Base-by-base conservation (phyloP, 2,888 invertebrate species). In the Eupithecia vulgata region DNA sequence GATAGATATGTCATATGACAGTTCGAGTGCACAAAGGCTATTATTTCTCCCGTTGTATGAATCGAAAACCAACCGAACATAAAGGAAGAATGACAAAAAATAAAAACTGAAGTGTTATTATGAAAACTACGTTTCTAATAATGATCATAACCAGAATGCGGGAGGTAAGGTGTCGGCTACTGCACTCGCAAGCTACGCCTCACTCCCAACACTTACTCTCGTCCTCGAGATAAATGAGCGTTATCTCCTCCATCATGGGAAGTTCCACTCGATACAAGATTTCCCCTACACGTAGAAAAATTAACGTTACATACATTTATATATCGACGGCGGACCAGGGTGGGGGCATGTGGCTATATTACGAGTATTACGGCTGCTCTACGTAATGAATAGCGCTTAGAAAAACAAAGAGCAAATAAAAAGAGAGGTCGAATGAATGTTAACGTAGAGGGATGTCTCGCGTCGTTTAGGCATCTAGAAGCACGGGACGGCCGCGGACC, bases 231-330 rank as follows among this genome's bases (percentile, higher is more conserved):
- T 97, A 97, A 95, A 97, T 97, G 96, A 97, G 97, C 95, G 97
- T 97, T 95, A 97, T 97, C 96, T 97, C 97, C 96, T 97, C 97
- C 97, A 97, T 97, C 96, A 97, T 97, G 95, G 97, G 97, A 95
- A 97, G 97, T 96, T 97, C 97, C 96, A 97, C 97, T 95, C 97
- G 97, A 96, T 97, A 97, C 96, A 97, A 97, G 96, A 97, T 97
- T 96, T 97, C 97, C 95, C 97, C 97, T 95, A 95, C 91, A 95
- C 93, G 94, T 94, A 95, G 91, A 95, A 95, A 95, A 94, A 94
- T 94, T 92, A 91, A 91, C 91, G 94, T 95, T 95, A 94, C 89
- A 92, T 89, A 93, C 85, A 90, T 91, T 90, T 89, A 87, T 84
- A 85, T 61, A 70, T 71, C 71, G 71, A 77, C 81, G 80, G 78